Conservation (phyloP, 2,888 invertebrate species). For the Zygaena filipendulae region DNA sequence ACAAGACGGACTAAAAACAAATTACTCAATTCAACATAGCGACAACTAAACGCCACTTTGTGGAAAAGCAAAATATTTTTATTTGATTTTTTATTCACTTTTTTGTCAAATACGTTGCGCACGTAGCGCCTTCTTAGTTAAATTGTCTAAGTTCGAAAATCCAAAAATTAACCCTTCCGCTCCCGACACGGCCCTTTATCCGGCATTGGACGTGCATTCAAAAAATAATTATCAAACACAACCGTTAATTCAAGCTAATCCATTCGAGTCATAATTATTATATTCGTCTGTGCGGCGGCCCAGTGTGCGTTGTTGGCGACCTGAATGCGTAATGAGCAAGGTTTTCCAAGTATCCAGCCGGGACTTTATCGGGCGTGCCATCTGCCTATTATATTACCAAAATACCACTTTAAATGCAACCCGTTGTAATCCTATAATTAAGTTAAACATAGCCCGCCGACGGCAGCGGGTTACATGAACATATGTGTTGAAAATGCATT, state of each 20-base stretch:
- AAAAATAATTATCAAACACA: slow-evolving; percentile 33
- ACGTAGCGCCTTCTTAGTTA: too few species aligned
- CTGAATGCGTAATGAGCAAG: slow-evolving; percentile 59
- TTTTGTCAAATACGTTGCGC: too few species aligned
- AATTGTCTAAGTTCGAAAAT: too few species aligned
- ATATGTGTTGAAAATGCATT: slow-evolving; percentile 57
- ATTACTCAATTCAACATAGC: too few species aligned
- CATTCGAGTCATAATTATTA: slow-evolving; percentile 58
- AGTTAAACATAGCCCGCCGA: slow-evolving; percentile 52
- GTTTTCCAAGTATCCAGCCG: slow-evolving; percentile 58
- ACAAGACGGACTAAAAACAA: too few species aligned
- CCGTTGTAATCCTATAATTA: slow-evolving; percentile 61
- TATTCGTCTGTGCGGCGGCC: slow-evolving; percentile 57
- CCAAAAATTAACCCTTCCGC: too few species aligned
- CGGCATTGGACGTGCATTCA: too few species aligned
- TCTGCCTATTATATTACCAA: slow-evolving; percentile 67
- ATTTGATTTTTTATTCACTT: too few species aligned
- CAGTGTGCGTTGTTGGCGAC: slow-evolving; percentile 45
- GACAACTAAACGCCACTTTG: too few species aligned
- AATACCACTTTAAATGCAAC: slow-evolving; percentile 63
- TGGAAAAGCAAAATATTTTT: too few species aligned
- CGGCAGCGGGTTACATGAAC: slow-evolving; percentile 38
- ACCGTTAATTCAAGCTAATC: slow-evolving; percentile 51
- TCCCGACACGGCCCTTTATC: slow-evolving; percentile 22
- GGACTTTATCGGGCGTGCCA: slow-evolving; percentile 63